These are phyloP conservation scores for Saccostrea cuccullata DNA, from an alignment of 1,140 invertebrate species.

Conservation along the genomic window DNA sequence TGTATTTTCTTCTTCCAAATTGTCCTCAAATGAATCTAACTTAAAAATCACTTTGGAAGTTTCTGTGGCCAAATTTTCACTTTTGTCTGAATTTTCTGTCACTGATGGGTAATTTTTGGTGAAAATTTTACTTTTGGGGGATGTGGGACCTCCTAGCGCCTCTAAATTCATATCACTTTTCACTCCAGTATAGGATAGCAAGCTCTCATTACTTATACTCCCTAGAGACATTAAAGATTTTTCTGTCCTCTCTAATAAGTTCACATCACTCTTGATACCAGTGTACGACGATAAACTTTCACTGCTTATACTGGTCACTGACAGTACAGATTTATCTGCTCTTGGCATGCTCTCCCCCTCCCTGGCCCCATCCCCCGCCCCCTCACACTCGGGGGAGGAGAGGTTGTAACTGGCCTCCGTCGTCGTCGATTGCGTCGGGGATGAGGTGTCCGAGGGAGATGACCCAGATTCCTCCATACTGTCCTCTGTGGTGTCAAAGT, in stretches of 20 bases:
- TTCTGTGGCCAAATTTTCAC: background rate
- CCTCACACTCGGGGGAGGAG: background rate
- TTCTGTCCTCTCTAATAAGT: background rate
- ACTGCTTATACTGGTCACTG: slow-evolving; percentile 15
- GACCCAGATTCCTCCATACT: slow-evolving; percentile 10
- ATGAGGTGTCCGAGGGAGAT: slow-evolving; percentile 44
- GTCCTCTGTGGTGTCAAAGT: slow-evolving; percentile 22
- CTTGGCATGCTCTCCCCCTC: background rate
- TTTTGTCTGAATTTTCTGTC: background rate
- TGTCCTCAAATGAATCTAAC: background rate
- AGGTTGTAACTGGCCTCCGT: slow-evolving; percentile 65
- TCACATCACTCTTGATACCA: background rate
- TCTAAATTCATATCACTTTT: slow-evolving; percentile 1
- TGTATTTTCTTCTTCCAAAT: background rate
- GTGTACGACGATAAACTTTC: slow-evolving; percentile 33
- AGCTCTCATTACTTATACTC: background rate
- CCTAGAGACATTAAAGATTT: background rate
- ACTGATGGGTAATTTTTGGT: background rate
- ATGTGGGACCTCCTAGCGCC: background rate
- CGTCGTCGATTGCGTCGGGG: slow-evolving; percentile 61
- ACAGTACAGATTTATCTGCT: background rate
- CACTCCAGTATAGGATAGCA: background rate
- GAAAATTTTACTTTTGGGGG: background rate
- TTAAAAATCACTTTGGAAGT: background rate
- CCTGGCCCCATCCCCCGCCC: background rate